phyloP scores from a whole-genome alignment of 2,888 invertebrate species.

The Chelonus formosanus region DNA sequence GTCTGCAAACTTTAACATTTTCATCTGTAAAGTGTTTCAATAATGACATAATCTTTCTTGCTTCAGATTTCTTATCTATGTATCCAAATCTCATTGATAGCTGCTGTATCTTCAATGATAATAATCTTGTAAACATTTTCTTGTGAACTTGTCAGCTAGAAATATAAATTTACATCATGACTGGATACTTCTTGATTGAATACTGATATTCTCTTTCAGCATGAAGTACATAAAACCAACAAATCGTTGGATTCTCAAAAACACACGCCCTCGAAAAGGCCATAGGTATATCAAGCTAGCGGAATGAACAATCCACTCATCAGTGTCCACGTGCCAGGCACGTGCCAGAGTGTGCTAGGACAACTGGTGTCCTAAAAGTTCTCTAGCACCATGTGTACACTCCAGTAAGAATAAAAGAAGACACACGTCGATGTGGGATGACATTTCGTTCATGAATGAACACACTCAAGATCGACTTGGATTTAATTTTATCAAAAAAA shows the following conservation, averaged over 20 bases:
- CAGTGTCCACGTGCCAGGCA: slow-evolving; percentile 58
- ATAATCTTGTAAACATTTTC: background rate
- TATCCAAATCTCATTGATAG: too few species aligned
- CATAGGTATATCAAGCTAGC: slow-evolving; percentile 45
- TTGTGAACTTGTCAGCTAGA: background rate
- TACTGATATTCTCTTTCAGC: background rate
- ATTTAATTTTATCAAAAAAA: background rate
- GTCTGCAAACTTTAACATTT: too few species aligned
- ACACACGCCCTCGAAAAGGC: slow-evolving; percentile 4
- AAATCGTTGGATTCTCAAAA: slow-evolving; percentile 7
- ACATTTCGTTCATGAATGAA: slow-evolving; percentile 13
- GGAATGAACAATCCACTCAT: slow-evolving; percentile 65
- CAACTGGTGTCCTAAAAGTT: slow-evolving; percentile 60
- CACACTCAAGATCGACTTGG: background rate
- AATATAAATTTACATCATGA: background rate
- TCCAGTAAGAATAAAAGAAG: background rate
- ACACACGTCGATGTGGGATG: slow-evolving; percentile 7
- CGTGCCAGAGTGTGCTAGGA: slow-evolving; percentile 60
- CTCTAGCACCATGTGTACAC: slow-evolving; percentile 54
- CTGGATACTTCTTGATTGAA: too few species aligned
- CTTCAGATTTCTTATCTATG: too few species aligned
- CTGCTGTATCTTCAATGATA: too few species aligned
- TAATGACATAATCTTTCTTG: too few species aligned
- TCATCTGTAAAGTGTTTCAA: too few species aligned
- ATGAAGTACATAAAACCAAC: background rate